Conservation (phyloP, 2,797 vertebrate species). For the Amblyraja radiata region DNA sequence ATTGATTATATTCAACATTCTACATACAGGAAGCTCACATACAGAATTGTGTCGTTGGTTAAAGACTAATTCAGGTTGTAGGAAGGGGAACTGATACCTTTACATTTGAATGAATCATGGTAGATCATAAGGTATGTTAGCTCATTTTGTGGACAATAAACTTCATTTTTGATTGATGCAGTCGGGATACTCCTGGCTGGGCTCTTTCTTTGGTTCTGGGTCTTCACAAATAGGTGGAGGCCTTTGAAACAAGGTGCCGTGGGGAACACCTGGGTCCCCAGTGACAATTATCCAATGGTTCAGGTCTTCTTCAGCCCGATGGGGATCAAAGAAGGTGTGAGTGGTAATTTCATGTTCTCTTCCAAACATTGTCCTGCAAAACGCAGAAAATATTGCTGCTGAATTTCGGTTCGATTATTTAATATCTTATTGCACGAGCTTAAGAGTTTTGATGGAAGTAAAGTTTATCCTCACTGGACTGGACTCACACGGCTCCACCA, state of each 20-base stretch:
- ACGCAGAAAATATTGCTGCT: slow-evolving; percentile 35
- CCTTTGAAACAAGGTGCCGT: slow-evolving; percentile 50
- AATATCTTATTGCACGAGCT: not conserved
- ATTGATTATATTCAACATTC: not conserved
- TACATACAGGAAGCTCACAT: not conserved
- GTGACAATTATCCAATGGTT: slow-evolving; percentile 82
- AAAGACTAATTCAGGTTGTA: not conserved
- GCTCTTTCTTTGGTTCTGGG: not conserved
- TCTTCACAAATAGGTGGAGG: not conserved
- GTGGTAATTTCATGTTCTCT: slow-evolving; percentile 75
- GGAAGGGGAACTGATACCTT: not conserved
- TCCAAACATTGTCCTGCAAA: slow-evolving; percentile 71
- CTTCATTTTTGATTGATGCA: not conserved
- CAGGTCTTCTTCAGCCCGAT: slow-evolving; percentile 68
- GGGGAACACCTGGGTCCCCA: slow-evolving; percentile 53
- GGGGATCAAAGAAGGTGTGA: slow-evolving; percentile 75
- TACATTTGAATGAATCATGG: not conserved
- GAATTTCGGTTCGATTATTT: not conserved
- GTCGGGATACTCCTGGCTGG: not conserved
- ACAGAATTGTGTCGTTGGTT: not conserved
- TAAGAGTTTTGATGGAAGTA: not conserved
- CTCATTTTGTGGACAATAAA: not conserved
- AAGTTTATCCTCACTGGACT: not conserved
- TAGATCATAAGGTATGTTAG: not conserved
- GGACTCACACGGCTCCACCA: not conserved